phyloP scores from a whole-genome alignment of 2,888 invertebrate genomes.

The Torymus aiolomorphi region DNA sequence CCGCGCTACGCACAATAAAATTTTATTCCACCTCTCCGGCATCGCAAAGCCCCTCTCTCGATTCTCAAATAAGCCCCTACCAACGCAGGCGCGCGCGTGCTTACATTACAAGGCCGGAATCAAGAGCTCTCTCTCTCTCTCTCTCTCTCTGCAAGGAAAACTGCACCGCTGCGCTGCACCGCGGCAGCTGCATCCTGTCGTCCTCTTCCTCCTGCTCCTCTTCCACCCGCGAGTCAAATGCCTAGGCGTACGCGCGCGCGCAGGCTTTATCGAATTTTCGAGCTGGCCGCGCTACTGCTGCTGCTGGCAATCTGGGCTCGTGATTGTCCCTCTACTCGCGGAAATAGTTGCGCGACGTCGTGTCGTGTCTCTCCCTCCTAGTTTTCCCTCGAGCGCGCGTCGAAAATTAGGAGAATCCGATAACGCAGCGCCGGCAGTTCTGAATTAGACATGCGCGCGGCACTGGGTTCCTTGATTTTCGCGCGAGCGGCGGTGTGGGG shows the following conservation, averaged over 20 bases:
- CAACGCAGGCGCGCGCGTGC: too few relatives aligned
- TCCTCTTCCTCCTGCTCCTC: too few relatives aligned
- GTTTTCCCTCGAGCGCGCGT: constrained; percentile 30
- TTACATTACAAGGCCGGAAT: too few relatives aligned
- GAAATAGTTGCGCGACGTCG: constrained; percentile 22
- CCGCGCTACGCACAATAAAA: too few relatives aligned
- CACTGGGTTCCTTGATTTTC: constrained; percentile 50
- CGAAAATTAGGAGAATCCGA: constrained; percentile 57
- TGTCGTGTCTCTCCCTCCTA: not conserved
- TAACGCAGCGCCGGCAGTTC: constrained; percentile 34
- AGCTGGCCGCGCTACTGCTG: constrained; percentile 47
- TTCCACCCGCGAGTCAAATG: not conserved
- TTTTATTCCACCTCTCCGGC: too few relatives aligned
- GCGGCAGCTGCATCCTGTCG: too few relatives aligned
- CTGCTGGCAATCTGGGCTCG: constrained; percentile 5
- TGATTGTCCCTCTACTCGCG: constrained; percentile 1
- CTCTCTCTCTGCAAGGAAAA: too few relatives aligned
- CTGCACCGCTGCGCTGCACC: too few relatives aligned
- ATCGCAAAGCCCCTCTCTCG: too few relatives aligned
- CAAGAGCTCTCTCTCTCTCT: too few relatives aligned
- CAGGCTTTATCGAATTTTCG: constrained; percentile 57
- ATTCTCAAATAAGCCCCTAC: too few relatives aligned
- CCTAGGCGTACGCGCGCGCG: not conserved
- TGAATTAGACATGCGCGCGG: constrained; percentile 41
- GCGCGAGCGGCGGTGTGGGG: not conserved